Conservation (phyloP, 2,888 invertebrate genomes). For the Machimus rusticus region DNA sequence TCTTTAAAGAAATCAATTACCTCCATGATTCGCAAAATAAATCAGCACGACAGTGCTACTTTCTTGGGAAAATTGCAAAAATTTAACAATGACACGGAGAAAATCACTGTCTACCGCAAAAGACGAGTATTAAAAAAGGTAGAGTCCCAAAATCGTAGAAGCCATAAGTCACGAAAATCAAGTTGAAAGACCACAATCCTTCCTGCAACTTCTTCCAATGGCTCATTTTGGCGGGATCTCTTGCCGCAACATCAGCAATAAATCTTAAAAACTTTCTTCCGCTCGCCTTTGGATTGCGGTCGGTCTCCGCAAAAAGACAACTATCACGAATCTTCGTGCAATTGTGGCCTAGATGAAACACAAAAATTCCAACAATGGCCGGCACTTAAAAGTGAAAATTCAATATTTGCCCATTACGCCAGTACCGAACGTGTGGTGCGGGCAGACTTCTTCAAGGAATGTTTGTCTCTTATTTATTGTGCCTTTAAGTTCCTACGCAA, state of each 20-base stretch:
- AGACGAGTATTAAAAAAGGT: not conserved
- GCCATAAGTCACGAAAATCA: not conserved
- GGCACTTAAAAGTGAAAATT: constrained; percentile 1
- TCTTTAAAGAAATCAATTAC: not conserved
- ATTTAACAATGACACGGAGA: not conserved
- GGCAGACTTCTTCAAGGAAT: not conserved
- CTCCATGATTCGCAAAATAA: not conserved
- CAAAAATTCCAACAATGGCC: constrained; percentile 1
- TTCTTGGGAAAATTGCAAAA: not conserved
- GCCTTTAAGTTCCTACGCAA: constrained; percentile 10
- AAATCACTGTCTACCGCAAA: not conserved
- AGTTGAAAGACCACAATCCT: not conserved
- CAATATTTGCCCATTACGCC: constrained; percentile 6
- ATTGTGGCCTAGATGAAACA: not conserved
- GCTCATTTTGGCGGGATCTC: not conserved
- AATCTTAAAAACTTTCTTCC: not conserved
- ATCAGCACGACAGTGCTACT: not conserved
- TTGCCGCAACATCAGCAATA: not conserved
- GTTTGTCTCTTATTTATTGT: constrained; percentile 13
- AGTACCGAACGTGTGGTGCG: not conserved
- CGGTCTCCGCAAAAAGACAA: not conserved
- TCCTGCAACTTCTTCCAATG: not conserved
- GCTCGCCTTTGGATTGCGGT: not conserved
- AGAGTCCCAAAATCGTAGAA: not conserved
- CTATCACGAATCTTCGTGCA: not conserved